These are phyloP conservation scores for Chionis minor DNA, from an alignment of 2,113 vertebrate species.

Conservation along the genomic window DNA sequence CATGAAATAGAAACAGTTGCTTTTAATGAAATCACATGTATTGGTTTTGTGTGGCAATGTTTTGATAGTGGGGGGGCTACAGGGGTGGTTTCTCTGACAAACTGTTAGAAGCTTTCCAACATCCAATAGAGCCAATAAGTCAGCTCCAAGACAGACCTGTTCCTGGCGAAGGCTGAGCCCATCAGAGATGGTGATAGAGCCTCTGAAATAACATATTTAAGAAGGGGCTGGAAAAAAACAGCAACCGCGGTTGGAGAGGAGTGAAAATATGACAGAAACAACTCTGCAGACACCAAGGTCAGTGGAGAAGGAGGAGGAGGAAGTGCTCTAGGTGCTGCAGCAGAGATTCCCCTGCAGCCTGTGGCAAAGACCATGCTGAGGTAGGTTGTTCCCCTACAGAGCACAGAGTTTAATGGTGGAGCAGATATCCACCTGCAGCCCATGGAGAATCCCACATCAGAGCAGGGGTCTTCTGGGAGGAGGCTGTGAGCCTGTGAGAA, in stretches of 20 bases:
- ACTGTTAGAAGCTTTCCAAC: neutral
- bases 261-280: neutral
- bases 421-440: neutral
- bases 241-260: neutral
- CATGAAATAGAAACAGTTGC: neutral
- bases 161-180: neutral
- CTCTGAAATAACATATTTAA: neutral
- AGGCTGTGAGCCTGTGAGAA: neutral
- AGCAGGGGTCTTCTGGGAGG: neutral
- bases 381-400: neutral
- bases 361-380: neutral
- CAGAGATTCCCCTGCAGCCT: neutral
- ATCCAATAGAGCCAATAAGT: neutral
- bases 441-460: neutral
- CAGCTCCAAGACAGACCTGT: neutral
- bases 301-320: neutral
- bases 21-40: neutral
- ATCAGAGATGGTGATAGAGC: neutral
- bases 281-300: neutral
- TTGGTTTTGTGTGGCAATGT: neutral
- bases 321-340: neutral
- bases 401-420: neutral
- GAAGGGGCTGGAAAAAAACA: neutral
- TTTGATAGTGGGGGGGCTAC: neutral
- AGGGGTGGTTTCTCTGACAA: neutral